Evolutionary conservation across 35 echinoderm and acorn worm genomes (phyloP).

Genomic region (Heliocidaris tuberculata): DNA sequence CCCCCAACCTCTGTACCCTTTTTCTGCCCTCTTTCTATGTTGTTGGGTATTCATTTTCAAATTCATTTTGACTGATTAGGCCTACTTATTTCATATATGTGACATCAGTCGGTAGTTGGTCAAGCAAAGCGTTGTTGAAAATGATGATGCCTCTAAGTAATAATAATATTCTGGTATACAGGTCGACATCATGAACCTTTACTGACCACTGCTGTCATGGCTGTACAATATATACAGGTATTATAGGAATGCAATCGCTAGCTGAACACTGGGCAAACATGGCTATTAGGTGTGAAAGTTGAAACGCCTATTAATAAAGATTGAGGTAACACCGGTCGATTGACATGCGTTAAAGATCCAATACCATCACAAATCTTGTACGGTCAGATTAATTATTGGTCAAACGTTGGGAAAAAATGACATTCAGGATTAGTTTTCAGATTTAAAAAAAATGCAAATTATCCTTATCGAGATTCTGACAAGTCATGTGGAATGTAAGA

Average conservation of each 20-base stretch:
- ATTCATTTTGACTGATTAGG: no score
- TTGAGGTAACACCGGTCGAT: background rate
- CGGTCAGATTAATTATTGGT: no score
- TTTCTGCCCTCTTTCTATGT: no score
- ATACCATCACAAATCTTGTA: no score
- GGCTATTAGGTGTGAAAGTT: background rate
- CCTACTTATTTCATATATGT: no score
- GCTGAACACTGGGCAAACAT: background rate
- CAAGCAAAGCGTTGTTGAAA: no score
- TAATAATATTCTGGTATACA: background rate
- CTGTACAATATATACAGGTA: background rate
- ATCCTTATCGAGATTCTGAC: background rate
- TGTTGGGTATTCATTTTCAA: no score
- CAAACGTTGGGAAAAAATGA: background rate
- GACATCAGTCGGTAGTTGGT: no score
- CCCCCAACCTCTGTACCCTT: no score
- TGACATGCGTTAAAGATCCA: background rate
- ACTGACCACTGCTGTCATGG: background rate
- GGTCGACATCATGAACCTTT: background rate
- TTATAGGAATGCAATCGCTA: background rate
- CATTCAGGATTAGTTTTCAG: background rate
- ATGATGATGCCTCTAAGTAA: no score
- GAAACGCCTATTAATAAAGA: background rate
- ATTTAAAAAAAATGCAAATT: conserved; percentile 1
- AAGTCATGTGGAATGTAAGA: background rate